Evolutionary conservation across 2,113 vertebrate species (phyloP).

Genomic region (Etheostoma cragini): DNA sequence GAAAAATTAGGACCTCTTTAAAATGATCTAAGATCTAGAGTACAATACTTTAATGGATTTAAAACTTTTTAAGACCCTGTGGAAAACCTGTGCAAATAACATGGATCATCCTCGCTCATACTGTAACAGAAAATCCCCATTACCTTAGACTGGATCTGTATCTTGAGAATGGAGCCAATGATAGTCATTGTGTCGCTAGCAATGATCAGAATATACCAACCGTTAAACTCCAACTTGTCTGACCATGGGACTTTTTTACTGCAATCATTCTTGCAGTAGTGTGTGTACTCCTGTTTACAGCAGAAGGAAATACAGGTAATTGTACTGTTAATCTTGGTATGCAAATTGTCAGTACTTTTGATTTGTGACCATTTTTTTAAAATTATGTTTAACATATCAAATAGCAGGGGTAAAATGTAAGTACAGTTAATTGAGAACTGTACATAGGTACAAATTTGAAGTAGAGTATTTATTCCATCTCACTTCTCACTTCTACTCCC

Average conservation of each 20-base stretch:
- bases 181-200: slow-evolving; percentile 90
- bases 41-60: too few relatives aligned
- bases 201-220: slow-evolving; percentile 97
- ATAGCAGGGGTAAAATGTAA: not conserved
- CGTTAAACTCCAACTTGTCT: slow-evolving; percentile 93
- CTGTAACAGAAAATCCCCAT: not conserved
- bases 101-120: too few relatives aligned
- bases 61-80: too few relatives aligned
- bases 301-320: not conserved
- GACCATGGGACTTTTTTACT: slow-evolving; percentile 86
- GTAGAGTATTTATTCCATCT: not conserved
- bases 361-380: not conserved
- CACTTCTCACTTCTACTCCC: not conserved
- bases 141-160: slow-evolving; percentile 95
- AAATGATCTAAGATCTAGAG: too few relatives aligned
- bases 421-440: not conserved
- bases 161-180: slow-evolving; percentile 93
- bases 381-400: not conserved
- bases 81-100: not conserved
- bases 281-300: slow-evolving; percentile 87
- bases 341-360: not conserved
- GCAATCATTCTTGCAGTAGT: slow-evolving; percentile 83
- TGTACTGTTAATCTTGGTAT: too few relatives aligned
- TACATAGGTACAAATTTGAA: not conserved
- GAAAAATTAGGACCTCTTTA: too few relatives aligned